Evolutionary conservation across 2,113 vertebrate species (phyloP), one percentile per base, ranked within the genome.

Genomic region (Aythya baeri): DNA sequence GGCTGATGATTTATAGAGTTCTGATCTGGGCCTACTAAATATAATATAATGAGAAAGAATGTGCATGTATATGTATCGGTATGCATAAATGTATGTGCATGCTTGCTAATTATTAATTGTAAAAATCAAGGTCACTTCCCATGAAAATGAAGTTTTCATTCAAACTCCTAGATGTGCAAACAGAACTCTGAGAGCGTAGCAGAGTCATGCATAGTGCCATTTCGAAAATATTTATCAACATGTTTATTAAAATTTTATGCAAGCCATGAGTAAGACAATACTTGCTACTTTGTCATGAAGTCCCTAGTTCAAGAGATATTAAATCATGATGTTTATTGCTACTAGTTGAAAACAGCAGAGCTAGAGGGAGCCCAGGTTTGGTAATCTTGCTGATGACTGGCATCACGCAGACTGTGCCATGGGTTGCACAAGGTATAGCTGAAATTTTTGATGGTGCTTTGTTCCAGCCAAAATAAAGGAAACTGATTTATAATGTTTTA

Each of bases 21-120:
- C 80, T 91, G 46, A 89, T 87, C 83, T 94, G 84, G 11, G 89
- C 44, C 85, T 86, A 83, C 22, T 29, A 25, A 77, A 66, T 83
- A 58, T 7, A 83, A 38, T 34, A 13, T 7, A 16, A 49, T 21
- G 13, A 89, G 62, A 54, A 59, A 34, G 46, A 82, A 61, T 10
- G 7, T 38, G 61, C 0, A 0, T 11, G 38, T 18, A 11, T 52
- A 11, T 52, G 0, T 9, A 21, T 83, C 11, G n/a, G 10, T 20
- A 36, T 72, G 57, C n/a, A 32, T 71, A n/a, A 36, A 15, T 29
- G 27, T 77, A 59, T 57, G 22, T 43, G n/a, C 27, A 17, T 68
- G 23, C 11, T 54, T 84, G 71, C 27, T 89, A 57, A 65, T 67
- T 49, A 41, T 43, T 85, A 87, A 9, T 34, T 46, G 25, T 65